Base-by-base conservation (phyloP, 2,113 vertebrate genomes). In the Tetrao urogallus region DNA sequence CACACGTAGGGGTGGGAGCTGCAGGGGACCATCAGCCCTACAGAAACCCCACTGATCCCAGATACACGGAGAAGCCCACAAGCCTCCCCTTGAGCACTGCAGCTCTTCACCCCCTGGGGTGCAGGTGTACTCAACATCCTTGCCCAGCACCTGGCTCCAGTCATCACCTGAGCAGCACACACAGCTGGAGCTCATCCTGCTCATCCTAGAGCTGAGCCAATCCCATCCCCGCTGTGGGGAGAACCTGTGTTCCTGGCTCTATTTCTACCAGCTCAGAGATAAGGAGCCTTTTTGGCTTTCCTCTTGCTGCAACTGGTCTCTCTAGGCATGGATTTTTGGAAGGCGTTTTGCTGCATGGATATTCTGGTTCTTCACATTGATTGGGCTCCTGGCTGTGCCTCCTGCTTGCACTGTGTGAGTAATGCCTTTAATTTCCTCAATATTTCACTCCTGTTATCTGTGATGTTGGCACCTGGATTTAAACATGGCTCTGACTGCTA, bases 221-320 rank as follows among this genome's bases (percentile, higher is more conserved):
- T 47, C 54, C 61, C n/a, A 3, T 19, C 70, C 12, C 1, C 2
- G 0, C 34, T 61, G 20, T 4, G 2, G 80, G 78, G 27, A 56
- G 57, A 34, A 6, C 13, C 60, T 78, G 2, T 4, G 7, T n/a
- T 71, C 58, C 64, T 42, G 18, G 21, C 0, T 27, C 65, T 81
- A 42, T 76, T 77, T 90, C 64, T 76, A 30, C 40, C 0, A 20
- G 5, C 28, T 72, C 52, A 81, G 70, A 7, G 6, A 1, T 11
- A 0, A 17, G 2, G 1, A 0, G 0, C 6, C 7, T n/a, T 4
- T 3, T 25, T 60, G 1, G 3, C 12, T 75, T 8, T 83, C 34
- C 4, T 45, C 50, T 86, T 79, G 50, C 8, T 5, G 1, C 1
- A 17, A 18, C 13, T 73, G 12, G 20, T 47, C 66, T 5, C 43